A percentile compares a stretch with the other conserved stretches of the same genome.
These are phyloP conservation scores for Vultur gryphus DNA, from an alignment of 2,797 vertebrate species.

Conservation along the genomic window DNA sequence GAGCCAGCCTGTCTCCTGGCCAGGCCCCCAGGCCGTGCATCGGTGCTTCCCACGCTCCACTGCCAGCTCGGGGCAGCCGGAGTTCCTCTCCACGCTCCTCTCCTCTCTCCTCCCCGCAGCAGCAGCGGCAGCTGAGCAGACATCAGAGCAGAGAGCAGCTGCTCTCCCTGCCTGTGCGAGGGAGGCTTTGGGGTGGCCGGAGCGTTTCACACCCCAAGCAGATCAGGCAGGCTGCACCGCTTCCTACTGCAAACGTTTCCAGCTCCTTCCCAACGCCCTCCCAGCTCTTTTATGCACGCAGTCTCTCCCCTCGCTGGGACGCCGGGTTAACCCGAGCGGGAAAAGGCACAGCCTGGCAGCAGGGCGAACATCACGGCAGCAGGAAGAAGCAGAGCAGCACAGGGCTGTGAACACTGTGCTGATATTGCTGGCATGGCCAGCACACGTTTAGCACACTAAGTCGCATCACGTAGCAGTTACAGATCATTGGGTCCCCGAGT, in stretches of 20 bases:
- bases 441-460: accelerated
- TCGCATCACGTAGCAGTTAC: background rate
- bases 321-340: background rate
- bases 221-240: background rate
- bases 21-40: background rate
- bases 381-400: background rate
- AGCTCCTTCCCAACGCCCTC: accelerated
- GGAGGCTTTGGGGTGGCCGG: background rate
- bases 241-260: background rate
- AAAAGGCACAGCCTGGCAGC: background rate
- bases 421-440: background rate
- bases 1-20: background rate
- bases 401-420: background rate
- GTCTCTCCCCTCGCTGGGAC: accelerated
- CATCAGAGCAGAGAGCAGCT: background rate
- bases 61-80: accelerated
- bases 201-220: background rate
- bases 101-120: background rate
- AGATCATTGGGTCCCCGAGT: background rate
- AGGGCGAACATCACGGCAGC: background rate
- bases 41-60: background rate
- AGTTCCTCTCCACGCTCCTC: background rate
- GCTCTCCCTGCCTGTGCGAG: background rate
- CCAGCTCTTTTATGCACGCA: accelerated
- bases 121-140: background rate